Base-by-base conservation (phyloP, 2,888 invertebrate species). In the Epinotia demarniana region DNA sequence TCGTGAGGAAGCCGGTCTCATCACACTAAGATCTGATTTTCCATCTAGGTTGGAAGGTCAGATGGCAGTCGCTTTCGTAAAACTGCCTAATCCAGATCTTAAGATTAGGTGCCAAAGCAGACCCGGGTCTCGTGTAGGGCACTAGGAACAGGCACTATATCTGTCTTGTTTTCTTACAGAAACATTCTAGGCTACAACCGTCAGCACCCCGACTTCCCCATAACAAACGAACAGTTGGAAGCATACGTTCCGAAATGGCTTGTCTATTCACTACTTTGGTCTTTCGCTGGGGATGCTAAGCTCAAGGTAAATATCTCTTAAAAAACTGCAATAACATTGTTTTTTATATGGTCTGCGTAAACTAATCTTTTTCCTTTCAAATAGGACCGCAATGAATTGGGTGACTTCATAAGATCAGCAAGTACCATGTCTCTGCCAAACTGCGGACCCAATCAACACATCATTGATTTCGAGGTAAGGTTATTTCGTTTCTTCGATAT, bases 271-370 rank as follows among this genome's bases (percentile, higher is more conserved):
- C 92, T 99, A 60, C 94, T 99, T 8, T 99, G 99, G 99, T 98
- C 99, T 74, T 99, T 99, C 85, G 97, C 99, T 78, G 99, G 99
- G 46, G 99, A 99, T 91, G 99, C 99, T 60, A 99, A 99, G 90
- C 95, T 99, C 63, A 99, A 99, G 95, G 97, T 98, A 78, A 91
- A 9, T 23, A 4, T 23, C 55, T 33, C 12, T 71, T 13, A 46
- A 23, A 18, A 60, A 46, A 13, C 64, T 66, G 16, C 63, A 61
- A 33, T 69, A 18, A 39, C 18, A 13, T 67, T 23, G 1, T 0
- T n/a, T 19, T 58, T 58, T 1, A 23, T 11, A 4, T 13, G 23
- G n/a, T 55, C 9, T 18, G 8, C n/a, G 3, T 3, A 16, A 27
- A 18, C 12, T 27, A n/a, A 9, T 23, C 1, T 27, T 46, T 64